A percentile compares a stretch with the other conserved stretches of the same genome.
Conservation (phyloP, 2,113 vertebrate genomes). For the Mastomys coucha region DNA sequence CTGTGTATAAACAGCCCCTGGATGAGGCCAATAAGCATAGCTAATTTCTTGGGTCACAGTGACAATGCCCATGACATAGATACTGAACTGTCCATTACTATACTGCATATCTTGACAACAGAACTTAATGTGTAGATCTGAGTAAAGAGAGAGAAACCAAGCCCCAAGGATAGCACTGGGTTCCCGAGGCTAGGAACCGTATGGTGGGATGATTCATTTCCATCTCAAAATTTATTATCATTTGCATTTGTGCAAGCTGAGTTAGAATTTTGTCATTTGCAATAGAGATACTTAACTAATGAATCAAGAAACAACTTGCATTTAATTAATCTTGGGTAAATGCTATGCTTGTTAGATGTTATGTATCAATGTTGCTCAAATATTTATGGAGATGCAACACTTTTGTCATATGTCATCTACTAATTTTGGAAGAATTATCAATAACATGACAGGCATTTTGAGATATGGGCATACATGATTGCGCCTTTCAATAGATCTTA, state of each 20-base stretch:
- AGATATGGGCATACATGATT: background rate
- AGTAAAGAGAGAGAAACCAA: background rate
- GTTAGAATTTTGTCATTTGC: constrained; percentile 13
- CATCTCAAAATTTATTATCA: background rate
- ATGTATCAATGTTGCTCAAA: constrained; percentile 44
- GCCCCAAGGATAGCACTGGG: background rate
- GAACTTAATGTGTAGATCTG: background rate
- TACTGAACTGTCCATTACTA: background rate
- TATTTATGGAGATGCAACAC: background rate
- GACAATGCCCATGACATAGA: background rate
- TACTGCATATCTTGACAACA: background rate
- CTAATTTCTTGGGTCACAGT: background rate
- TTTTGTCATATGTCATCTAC: constrained; percentile 28
- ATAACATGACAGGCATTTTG: constrained; percentile 39
- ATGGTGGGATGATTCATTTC: background rate
- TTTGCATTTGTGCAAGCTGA: background rate
- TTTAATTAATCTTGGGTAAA: constrained; percentile 49
- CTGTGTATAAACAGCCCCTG: background rate
- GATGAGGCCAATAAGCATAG: background rate
- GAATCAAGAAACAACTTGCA: constrained; percentile 57
- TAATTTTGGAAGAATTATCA: constrained; percentile 56
- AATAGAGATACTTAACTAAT: constrained; percentile 47
- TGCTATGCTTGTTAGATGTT: background rate
- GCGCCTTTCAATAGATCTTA: constrained; percentile 35
- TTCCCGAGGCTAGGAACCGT: background rate